Evolutionary conservation across 2,888 invertebrate species (phyloP).

Genomic region (Tetragonisca angustula): DNA sequence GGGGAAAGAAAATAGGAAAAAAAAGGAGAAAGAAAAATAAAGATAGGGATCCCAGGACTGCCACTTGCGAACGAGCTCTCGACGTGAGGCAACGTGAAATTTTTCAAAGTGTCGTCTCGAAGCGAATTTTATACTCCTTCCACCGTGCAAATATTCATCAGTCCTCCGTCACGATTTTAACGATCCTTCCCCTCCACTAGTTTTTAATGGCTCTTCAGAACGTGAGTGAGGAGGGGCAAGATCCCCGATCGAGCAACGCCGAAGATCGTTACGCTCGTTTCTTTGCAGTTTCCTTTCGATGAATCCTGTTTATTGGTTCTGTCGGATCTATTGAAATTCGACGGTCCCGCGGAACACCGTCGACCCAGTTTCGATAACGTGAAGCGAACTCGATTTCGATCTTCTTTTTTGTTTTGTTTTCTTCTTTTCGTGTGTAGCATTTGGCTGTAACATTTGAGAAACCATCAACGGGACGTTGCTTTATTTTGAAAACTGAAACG

Average conservation of each 20-base stretch:
- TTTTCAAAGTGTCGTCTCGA: not conserved
- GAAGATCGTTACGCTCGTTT: not conserved
- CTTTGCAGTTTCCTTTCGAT: not conserved
- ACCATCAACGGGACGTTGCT: too few relatives aligned
- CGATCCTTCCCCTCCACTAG: not conserved
- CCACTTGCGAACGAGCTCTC: not conserved
- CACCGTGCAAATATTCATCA: slow-evolving; percentile 5
- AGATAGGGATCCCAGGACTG: slow-evolving; percentile 6
- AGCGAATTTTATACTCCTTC: slow-evolving; percentile 26
- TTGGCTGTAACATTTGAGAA: not conserved
- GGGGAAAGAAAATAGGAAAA: not conserved
- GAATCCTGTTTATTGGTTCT: not conserved
- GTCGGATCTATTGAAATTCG: not conserved
- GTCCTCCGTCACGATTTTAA: not conserved
- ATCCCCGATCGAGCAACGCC: not conserved
- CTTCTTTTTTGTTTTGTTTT: not conserved
- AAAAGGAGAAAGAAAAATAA: not conserved
- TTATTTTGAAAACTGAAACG: too few relatives aligned
- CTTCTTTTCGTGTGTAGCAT: not conserved
- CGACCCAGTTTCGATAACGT: not conserved
- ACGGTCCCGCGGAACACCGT: not conserved
- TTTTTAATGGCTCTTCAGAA: not conserved
- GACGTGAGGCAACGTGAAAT: not conserved
- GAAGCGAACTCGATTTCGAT: not conserved
- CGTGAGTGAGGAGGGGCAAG: too few relatives aligned